Base-by-base conservation (phyloP, 2,797 vertebrate genomes). In the Notamacropus eugenii region DNA sequence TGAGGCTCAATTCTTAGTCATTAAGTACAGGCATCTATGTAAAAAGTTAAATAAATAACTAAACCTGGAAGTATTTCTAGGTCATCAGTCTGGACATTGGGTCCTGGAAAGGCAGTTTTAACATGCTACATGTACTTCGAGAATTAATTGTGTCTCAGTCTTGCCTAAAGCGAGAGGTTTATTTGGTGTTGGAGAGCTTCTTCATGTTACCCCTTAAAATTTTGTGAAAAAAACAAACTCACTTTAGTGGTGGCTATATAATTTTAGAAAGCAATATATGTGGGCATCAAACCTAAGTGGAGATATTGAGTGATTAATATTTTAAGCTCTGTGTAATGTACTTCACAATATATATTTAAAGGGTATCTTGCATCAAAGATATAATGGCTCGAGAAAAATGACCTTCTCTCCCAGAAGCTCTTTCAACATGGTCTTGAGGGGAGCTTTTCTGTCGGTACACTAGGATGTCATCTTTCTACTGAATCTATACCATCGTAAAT, bases 281-380 rank as follows among this genome's bases (percentile, higher is more conserved):
- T 93, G 91, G 91, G 91, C 67, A 9, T 93, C 62, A 91, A 90
- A 91, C 96, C 95, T 95, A 96, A 97, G 92, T 94, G 97, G 90
- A 90, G 93, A 94, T 93, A 87, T 96, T 97, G 96, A 97, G 94
- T 95, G 34, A 55, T 97, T 92, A 97, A 95, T 98, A 96, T 98
- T 96, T 96, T 95, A 96, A 93, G 74, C 87, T 67, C 54, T 94
- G 40, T 82, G 74, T 82, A 90, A 87, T 93, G 59, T 92, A 93
- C 93, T 96, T 97, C 94, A 95, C 58, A 91, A 92, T 94, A 57
- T 59, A 91, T 87, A 96, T 93, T 96, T 52, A 93, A 58, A 91
- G 67, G 95, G 82, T 82, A 92, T 31, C 58, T 52, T 91, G n/a
- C 55, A 14, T 90, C n/a, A 57, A 56, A 67, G 91, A 29, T 14